Evolutionary conservation across 2,113 vertebrate genomes (phyloP).

Genomic region (Chlamydotis undulata): DNA sequence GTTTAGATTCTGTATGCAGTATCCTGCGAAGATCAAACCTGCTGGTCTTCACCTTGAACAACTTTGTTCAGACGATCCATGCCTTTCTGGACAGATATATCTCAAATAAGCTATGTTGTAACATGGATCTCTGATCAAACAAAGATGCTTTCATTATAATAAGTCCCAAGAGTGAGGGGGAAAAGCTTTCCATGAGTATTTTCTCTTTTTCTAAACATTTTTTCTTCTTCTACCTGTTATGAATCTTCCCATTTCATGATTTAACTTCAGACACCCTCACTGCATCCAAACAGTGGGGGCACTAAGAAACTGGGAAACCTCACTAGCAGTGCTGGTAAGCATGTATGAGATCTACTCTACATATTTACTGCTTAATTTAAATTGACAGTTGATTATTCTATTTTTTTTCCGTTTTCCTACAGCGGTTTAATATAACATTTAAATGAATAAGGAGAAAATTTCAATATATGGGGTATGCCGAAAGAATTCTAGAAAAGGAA

Average conservation of each 20-base stretch:
- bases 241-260: neutral
- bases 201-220: neutral
- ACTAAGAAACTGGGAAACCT: neutral
- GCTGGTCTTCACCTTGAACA: neutral
- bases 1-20: neutral
- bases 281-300: neutral
- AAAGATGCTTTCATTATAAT: neutral
- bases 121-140: neutral
- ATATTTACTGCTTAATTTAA: neutral
- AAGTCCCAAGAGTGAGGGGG: fast-evolving
- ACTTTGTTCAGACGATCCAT: neutral
- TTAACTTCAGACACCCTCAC: neutral
- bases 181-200: neutral
- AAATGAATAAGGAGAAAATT: neutral
- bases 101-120: neutral
- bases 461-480: neutral
- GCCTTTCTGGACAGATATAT: neutral
- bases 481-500: neutral
- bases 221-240: neutral
- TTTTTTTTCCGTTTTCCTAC: neutral
- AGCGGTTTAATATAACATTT: neutral
- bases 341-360: neutral
- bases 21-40: neutral
- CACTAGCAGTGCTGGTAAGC: neutral
- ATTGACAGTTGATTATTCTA: neutral